Percentiles rank a stretch among this genome's conserved stretches.
Evolutionary conservation across 2,888 invertebrate species (phyloP).

Genomic region (Autographa pulchrina): DNA sequence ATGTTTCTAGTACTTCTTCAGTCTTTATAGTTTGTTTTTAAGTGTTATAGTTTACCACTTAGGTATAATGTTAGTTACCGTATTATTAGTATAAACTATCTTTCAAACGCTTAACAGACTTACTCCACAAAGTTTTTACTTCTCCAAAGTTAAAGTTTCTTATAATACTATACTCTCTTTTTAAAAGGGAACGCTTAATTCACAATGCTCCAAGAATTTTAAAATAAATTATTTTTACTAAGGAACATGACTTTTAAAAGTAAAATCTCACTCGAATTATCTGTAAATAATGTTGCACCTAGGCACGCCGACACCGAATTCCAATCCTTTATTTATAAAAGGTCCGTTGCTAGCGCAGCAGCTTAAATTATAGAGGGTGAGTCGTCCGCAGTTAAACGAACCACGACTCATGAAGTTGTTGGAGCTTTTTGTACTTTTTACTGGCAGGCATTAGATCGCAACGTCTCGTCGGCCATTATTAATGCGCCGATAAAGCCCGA

Average conservation of each 20-base stretch:
- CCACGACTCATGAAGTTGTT: conserved; percentile 74
- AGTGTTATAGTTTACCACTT: no score
- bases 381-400: conserved; percentile 66
- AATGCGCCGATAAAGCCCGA: conserved; percentile 65
- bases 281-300: conserved; percentile 40
- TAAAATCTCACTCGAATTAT: conserved; percentile 42
- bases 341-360: conserved; percentile 56
- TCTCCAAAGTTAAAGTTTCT: not conserved
- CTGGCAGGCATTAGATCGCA: conserved; percentile 59
- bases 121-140: not conserved
- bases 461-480: conserved; percentile 62
- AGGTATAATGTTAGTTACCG: no score
- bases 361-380: conserved; percentile 70
- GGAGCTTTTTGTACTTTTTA: conserved; percentile 65
- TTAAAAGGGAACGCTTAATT: conserved; percentile 15
- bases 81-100: no score
- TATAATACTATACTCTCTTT: conserved; percentile 13
- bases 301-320: conserved; percentile 56
- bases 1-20: no score
- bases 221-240: conserved; percentile 16
- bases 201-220: not conserved
- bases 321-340: conserved; percentile 66
- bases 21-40: no score
- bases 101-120: no score
- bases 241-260: conserved; percentile 24